Base-by-base conservation (phyloP, 1,140 invertebrate species). In the Conus ventricosus region DNA sequence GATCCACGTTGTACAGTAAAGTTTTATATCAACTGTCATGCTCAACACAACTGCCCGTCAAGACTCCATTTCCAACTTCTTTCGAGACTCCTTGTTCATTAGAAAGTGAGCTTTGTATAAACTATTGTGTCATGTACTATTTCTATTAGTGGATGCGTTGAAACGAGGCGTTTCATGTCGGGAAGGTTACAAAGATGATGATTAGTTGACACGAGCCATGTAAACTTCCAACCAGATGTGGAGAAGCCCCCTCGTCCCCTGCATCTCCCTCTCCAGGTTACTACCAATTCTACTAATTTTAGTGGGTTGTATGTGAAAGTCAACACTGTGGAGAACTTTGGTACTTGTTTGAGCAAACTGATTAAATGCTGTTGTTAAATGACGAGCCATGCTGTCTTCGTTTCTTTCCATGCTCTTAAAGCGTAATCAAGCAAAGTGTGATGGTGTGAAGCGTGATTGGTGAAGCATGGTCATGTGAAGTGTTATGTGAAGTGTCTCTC, bases 291-390 rank as follows among this genome's bases (percentile, higher is more conserved):
- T 60, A 60, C 57, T 60, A 60, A 25, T 75, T n/a, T 27, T 78
- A 78, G 76, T 27, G 23, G 23, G 76, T 78, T 78, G 76, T 78
- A 75, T 75, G 11, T 25, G 25, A 78, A 78, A 23, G 7, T 75
- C 23, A 25, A 78, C 76, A 78, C 76, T 78, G 76, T 39, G 76
- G 76, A 78, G 27, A 78, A 27, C 39, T 60, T 78, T 78, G 76
- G 39, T 83, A n/a, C 51, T 83, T 17, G 20, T 83, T 55, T 83
- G 53, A 55, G 55, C 55, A 57, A 83, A 67, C 13, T 85, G 63
- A 67, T 85, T 85, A 63, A 83, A 83, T 83, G 81, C 81, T 83
- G 55, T 83, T 83, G 39, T 71, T 67, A 20, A 85, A 39, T 67
- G 57, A 67, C 39, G 55, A 71, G 5, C 60, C 6, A 27, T 20